Percentiles rank a stretch among this genome's conserved stretches.
phyloP scores from a whole-genome alignment of 30 jellyfish, hydroid and myxozoan species.

The Aurelia sp. region DNA sequence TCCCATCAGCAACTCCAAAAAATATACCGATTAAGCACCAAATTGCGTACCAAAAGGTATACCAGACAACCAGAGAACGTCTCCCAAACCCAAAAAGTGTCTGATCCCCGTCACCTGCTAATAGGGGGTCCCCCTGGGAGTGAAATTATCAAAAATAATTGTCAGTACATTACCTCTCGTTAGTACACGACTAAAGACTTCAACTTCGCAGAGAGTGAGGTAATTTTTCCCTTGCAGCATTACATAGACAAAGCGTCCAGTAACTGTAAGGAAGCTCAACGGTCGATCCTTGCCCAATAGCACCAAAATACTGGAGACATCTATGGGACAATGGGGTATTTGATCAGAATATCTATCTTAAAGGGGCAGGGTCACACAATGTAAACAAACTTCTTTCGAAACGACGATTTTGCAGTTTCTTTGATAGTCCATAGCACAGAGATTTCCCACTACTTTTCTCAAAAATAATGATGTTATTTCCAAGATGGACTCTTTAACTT shows the following conservation, averaged over 20 bases:
- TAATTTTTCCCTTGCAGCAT: neutral
- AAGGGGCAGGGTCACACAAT: too few relatives aligned
- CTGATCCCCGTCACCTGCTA: too few relatives aligned
- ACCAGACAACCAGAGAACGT: neutral
- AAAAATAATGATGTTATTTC: too few relatives aligned
- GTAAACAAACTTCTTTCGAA: too few relatives aligned
- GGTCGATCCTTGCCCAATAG: neutral
- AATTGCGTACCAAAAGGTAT: neutral
- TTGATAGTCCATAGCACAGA: too few relatives aligned
- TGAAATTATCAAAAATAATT: neutral
- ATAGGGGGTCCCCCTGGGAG: neutral
- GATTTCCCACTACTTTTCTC: too few relatives aligned
- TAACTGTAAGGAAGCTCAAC: neutral
- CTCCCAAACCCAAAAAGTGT: too few relatives aligned
- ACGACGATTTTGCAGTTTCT: too few relatives aligned
- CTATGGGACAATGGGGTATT: neutral
- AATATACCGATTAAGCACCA: neutral
- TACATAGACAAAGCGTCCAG: slow-evolving; percentile 1
- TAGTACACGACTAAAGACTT: neutral
- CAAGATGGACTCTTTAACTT: too few relatives aligned
- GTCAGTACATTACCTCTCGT: neutral
- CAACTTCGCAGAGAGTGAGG: slow-evolving; percentile 4
- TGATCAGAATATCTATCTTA: neutral
- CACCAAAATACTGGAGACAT: neutral
- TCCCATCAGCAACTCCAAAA: too few relatives aligned